These are phyloP conservation scores for Aramus guarauna DNA, from an alignment of 2,113 vertebrate genomes.

Conservation along the genomic window DNA sequence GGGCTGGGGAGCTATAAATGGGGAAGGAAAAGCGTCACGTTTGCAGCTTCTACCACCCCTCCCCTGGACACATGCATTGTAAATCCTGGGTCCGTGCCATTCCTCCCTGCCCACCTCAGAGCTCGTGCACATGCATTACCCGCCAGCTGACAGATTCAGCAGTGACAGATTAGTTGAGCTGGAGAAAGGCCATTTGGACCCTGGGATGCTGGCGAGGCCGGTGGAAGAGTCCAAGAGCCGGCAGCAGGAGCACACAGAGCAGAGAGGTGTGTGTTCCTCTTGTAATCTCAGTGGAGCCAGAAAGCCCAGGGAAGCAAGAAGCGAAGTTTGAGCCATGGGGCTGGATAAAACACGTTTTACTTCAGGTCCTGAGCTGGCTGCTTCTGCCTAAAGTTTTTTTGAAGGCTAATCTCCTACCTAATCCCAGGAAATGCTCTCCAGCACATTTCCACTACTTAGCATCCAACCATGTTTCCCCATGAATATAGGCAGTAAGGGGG, in stretches of 20 bases:
- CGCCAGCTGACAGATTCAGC: constrained; percentile 34
- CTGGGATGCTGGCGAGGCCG: not conserved
- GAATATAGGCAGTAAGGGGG: not conserved
- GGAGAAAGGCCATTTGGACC: constrained; percentile 51
- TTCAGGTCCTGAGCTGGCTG: not conserved
- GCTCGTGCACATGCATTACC: not conserved
- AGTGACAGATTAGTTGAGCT: constrained; percentile 33
- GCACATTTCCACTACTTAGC: not conserved
- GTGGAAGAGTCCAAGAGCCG: accelerated
- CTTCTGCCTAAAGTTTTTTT: not conserved
- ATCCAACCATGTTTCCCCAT: not conserved
- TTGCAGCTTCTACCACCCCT: not conserved
- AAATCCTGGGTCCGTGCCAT: not conserved
- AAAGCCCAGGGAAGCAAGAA: not conserved
- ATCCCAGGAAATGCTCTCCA: not conserved
- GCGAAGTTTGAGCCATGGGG: not conserved
- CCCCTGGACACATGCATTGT: not conserved
- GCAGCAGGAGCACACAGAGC: not conserved
- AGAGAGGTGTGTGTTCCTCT: not conserved
- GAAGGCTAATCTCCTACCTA: not conserved
- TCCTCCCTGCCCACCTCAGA: not conserved
- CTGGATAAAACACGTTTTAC: not conserved
- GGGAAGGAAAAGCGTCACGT: not conserved
- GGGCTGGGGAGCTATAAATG: not conserved
- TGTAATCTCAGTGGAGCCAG: not conserved